These are phyloP conservation scores for Drosophila kanapiae DNA, from an alignment of 1,140 invertebrate species.

Conservation along the genomic window DNA sequence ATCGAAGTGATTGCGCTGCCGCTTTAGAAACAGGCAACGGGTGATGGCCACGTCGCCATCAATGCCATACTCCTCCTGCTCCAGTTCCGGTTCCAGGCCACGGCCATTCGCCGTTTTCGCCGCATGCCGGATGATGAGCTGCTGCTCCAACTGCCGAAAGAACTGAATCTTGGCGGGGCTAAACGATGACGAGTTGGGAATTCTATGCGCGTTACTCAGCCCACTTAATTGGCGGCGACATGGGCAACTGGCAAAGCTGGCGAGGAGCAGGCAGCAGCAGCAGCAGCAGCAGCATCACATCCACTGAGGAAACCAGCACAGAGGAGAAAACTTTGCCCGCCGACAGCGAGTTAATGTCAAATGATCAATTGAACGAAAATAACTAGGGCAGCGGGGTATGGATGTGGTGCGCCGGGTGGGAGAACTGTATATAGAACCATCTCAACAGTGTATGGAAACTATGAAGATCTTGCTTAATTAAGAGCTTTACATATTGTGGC, in stretches of 20 bases:
- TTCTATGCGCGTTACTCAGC: slow-evolving; percentile 51
- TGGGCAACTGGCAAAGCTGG: slow-evolving; percentile 54
- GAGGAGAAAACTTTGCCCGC: slow-evolving; percentile 36
- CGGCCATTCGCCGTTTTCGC: slow-evolving; percentile 27
- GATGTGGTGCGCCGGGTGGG: slow-evolving; percentile 12
- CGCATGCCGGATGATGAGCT: slow-evolving; percentile 53
- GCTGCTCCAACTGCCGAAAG: slow-evolving; percentile 73
- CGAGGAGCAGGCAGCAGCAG: slow-evolving; percentile 39
- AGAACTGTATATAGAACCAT: slow-evolving; percentile 17
- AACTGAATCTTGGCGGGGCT: slow-evolving; percentile 73
- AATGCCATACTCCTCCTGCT: neutral
- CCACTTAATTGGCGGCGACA: slow-evolving; percentile 57
- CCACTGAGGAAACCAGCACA: too few relatives aligned
- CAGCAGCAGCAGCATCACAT: slow-evolving; percentile 22
- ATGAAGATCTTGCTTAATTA: slow-evolving; percentile 49
- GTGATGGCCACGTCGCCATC: slow-evolving; percentile 38
- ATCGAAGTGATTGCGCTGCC: slow-evolving; percentile 78
- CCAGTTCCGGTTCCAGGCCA: slow-evolving; percentile 30
- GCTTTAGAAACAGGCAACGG: slow-evolving; percentile 60
- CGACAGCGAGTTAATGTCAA: slow-evolving; percentile 70
- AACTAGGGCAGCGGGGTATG: slow-evolving; percentile 54
- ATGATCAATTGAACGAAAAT: slow-evolving; percentile 77
- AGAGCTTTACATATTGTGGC: slow-evolving; percentile 21
- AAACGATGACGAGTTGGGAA: slow-evolving; percentile 25
- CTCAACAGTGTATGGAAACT: slow-evolving; percentile 44